Base-by-base conservation (phyloP, 2,888 invertebrate genomes). In the Apoderus coryli region DNA sequence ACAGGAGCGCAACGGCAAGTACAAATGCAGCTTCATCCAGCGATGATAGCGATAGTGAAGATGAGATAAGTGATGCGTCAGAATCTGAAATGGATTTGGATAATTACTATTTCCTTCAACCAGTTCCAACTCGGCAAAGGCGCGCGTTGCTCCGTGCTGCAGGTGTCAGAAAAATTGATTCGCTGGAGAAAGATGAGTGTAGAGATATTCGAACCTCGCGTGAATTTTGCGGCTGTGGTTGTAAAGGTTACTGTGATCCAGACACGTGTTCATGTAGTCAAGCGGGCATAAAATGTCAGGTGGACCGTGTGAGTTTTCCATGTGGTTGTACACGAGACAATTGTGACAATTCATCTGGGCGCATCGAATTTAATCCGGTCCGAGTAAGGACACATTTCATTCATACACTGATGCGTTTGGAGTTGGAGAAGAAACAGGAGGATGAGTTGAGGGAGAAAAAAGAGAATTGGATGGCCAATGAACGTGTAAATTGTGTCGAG, bases 251-350 rank as follows among this genome's bases (percentile, higher is more conserved):
- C 51, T 96, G 96, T 61, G 88, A 90, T 63, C 95, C 95, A 2
- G 90, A 90, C 48, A 88, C 78, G 12, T 96, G 96, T 57, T 78
- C 84, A 10, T 96, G 96, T 61, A 86, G 89, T 54, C 74, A 82
- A 52, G 85, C 85, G 25, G 92, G 90, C 37, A 95, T 96, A 43
- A 90, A 93, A 64, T 96, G 95, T 57, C 93, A 93, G 69, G 93
- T 96, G 31, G 95, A 96, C 59, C 72, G 95, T 37, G 67, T 86
- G 36, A 89, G 86, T 52, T 96, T 95, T 54, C 96, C 96, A 0
- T 96, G 96, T 57, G 92, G 93, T 7, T 96, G 95, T 59, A 80
- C 85, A 2, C 76, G 86, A 44, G 92, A 92, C 48, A 88, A 89
- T 27, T 96, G 96, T 59, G 79, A 76, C 36, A 96, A 96, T 56